Base-by-base conservation (phyloP, 2,113 vertebrate genomes). In the Colaptes auratus region DNA sequence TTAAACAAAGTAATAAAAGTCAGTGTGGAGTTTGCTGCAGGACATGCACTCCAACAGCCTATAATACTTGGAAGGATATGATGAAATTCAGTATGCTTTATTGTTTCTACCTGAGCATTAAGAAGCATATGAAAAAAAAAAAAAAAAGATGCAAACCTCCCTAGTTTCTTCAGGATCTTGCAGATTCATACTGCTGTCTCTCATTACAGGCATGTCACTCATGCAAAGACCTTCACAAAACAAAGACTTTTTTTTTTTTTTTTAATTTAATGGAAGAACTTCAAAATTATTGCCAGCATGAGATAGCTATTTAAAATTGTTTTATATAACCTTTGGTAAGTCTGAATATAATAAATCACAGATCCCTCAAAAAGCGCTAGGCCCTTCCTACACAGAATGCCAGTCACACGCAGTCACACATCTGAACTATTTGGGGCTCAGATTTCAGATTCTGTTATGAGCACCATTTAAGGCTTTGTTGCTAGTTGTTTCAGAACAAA, bases 1-100 rank as follows among this genome's bases (percentile, higher is more conserved):
- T 95, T 91, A 90, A 88, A 78, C 31, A 80, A 93, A 91, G 73
- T 53, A 86, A 88, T 91, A 91, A 74, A 87, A 88, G 39, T 60
- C 53, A 78, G 27, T 58, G 39, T 6, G 2, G 11, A 61, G 24
- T 64, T 86, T 91, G 82, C 88, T 94, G 58, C 70, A 55, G 69
- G 88, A 91, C 72, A 66, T 58, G 59, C 18, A 80, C 25, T 86
- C 58, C 64, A 91, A 63, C 42, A 82, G 60, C n/a, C 33, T 87
- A 56, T n/a, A 76, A 13, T 66, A 50, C 28, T 50, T 50, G 16
- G 85, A 86, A 75, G 33, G 30, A 78, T 48, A 88, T 6, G 8
- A 91, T 92, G 63, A 90, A n/a, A 76, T 82, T 14, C 10, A 5
- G 7, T 64, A 77, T 60, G 31, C 36, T 83, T 89, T 73, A 77